Percentiles rank a stretch among this genome's conserved stretches.
These are phyloP conservation scores for Pterocles gutturalis DNA, from an alignment of 2,113 vertebrate species.

Conservation along the genomic window DNA sequence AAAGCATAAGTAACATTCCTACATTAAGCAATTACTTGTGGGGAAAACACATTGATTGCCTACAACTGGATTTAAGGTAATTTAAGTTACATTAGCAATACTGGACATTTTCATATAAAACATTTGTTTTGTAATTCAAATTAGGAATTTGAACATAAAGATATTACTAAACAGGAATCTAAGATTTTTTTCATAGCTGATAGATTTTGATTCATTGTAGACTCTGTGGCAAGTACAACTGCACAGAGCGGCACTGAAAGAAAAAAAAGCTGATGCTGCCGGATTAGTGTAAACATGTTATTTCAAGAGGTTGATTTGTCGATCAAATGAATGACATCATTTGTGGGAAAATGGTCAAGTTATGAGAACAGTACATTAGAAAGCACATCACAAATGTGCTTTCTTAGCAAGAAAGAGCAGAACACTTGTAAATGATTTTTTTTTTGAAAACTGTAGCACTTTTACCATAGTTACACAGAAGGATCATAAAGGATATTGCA, in stretches of 20 bases:
- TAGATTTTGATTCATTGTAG: not conserved
- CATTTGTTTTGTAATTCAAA: not conserved
- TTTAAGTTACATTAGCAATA: not conserved
- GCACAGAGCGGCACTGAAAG: not conserved
- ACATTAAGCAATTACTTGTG: not conserved
- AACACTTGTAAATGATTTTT: not conserved
- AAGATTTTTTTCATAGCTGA: not conserved
- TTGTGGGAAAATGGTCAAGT: not conserved
- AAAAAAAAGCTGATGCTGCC: not conserved
- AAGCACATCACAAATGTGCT: not conserved
- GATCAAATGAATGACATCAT: not conserved
- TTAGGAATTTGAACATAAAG: not conserved
- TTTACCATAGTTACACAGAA: not conserved
- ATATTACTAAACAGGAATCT: not conserved
- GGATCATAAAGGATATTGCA: not conserved
- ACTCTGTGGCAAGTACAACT: not conserved
- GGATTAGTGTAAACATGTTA: not conserved
- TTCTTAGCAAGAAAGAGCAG: not conserved
- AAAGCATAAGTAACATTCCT: not conserved
- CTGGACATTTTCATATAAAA: not conserved
- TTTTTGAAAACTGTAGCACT: not conserved
- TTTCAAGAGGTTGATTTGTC: not conserved
- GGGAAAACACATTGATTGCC: not conserved
- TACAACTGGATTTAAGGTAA: not conserved
- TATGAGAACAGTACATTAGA: not conserved